phyloP scores from a whole-genome alignment of 1,140 invertebrate genomes.

The Pectinophora gossypiella region DNA sequence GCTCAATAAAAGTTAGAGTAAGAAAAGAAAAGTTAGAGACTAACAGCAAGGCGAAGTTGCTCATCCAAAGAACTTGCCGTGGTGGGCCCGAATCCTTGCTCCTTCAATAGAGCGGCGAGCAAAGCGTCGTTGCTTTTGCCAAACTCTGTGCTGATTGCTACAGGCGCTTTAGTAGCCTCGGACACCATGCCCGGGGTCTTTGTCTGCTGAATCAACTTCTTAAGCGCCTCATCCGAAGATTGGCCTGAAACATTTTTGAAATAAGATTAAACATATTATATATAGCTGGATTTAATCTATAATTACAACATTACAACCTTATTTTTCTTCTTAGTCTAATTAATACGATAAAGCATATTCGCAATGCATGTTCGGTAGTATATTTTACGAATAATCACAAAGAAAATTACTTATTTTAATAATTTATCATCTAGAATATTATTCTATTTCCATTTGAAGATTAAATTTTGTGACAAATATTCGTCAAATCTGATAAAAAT shows the following conservation, averaged over 20 bases:
- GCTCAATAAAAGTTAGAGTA: not conserved
- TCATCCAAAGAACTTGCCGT: constrained; percentile 77
- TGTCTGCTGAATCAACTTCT: constrained; percentile 53
- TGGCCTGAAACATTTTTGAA: constrained; percentile 44
- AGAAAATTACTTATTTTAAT: not conserved
- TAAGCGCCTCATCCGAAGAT: constrained; percentile 61
- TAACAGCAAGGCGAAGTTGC: constrained; percentile 78
- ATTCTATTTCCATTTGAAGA: not conserved
- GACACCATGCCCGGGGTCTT: constrained; percentile 57
- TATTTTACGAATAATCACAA: not conserved
- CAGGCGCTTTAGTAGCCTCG: constrained; percentile 59
- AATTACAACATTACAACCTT: too few species aligned
- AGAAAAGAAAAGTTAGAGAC: constrained; percentile 43
- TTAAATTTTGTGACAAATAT: not conserved
- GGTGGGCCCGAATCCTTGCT: constrained; percentile 80
- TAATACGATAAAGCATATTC: too few species aligned
- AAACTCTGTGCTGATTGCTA: constrained; percentile 71
- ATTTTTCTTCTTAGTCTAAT: too few species aligned
- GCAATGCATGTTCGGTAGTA: too few species aligned
- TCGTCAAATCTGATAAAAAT: not conserved
- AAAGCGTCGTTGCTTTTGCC: constrained; percentile 79
- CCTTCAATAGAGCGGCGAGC: constrained; percentile 80
- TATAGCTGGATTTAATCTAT: too few species aligned
- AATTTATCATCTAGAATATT: not conserved
- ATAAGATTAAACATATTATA: too few species aligned